A percentile compares a stretch with the other conserved stretches of the same genome.
phyloP scores from a whole-genome alignment of 2,797 vertebrate genomes.

The Clamator glandarius region DNA sequence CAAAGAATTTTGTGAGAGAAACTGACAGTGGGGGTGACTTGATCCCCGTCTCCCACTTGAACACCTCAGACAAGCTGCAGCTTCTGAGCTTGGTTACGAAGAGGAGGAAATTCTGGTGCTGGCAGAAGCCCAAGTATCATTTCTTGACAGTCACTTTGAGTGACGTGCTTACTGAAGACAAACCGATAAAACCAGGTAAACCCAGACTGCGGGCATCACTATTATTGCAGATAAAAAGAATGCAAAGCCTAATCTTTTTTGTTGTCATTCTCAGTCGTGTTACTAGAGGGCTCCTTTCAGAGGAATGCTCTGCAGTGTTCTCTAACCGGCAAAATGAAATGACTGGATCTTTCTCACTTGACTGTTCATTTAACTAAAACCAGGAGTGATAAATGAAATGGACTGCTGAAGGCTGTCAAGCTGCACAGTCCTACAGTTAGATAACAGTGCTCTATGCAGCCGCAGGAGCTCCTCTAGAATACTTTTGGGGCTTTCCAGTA shows the following conservation, averaged over 20 bases:
- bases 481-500: not conserved
- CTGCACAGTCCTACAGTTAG: not conserved
- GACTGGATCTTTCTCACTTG: not conserved
- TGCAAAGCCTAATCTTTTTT: not conserved
- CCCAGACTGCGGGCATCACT: rapidly evolving
- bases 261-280: not conserved
- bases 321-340: not conserved
- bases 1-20: constrained; percentile 89
- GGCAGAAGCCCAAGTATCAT: constrained; percentile 89
- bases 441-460: not conserved
- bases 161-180: constrained; percentile 85
- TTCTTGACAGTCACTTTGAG: constrained; percentile 85
- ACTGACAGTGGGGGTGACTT: constrained; percentile 85
- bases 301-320: not conserved
- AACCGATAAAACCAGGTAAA: constrained; percentile 85
- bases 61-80: constrained; percentile 83
- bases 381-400: not conserved
- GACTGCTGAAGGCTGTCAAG: not conserved
- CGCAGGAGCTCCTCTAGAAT: not conserved
- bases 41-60: constrained; percentile 86
- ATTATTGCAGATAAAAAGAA: not conserved
- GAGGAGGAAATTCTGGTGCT: constrained; percentile 85
- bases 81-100: constrained; percentile 88
- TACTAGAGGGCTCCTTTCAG: not conserved
- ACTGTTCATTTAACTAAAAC: not conserved